These are phyloP conservation scores for Aphaenogaster rudis DNA, from an alignment of 1,140 invertebrate genomes.

Conservation along the genomic window DNA sequence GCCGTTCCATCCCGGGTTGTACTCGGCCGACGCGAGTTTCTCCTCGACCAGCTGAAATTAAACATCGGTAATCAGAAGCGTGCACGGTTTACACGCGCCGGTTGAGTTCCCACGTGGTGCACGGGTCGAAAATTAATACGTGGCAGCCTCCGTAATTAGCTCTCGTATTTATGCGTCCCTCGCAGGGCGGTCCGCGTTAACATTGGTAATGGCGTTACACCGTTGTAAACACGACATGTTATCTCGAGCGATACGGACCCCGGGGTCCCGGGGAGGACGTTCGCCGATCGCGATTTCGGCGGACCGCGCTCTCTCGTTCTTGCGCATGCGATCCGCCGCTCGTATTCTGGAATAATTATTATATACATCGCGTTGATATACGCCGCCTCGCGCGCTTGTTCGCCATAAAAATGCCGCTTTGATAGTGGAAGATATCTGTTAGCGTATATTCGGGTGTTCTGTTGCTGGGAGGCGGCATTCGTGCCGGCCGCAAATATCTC, in stretches of 20 bases:
- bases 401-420: conserved; percentile 46
- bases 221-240: conserved; percentile 78
- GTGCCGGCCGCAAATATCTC: conserved; percentile 13
- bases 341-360: conserved; percentile 64
- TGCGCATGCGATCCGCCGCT: neutral
- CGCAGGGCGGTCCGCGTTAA: conserved; percentile 74
- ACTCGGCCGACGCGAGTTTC: neutral
- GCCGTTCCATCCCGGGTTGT: neutral
- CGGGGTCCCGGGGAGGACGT: conserved; percentile 41
- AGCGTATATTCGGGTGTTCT: conserved; percentile 11
- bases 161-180: conserved; percentile 76
- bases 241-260: conserved; percentile 64
- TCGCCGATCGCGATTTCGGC: conserved; percentile 34
- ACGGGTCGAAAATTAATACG: conserved; percentile 78
- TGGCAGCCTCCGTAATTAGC: conserved; percentile 77
- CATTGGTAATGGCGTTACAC: conserved; percentile 76
- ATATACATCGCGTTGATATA: conserved; percentile 31
- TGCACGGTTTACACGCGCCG: conserved; percentile 53
- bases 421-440: conserved; percentile 44
- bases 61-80: conserved; percentile 68
- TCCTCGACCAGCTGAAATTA: conserved; percentile 29
- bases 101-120: conserved; percentile 62
- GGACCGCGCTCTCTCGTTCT: neutral
- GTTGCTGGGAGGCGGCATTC: neutral
- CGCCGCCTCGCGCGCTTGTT: neutral